phyloP scores from a whole-genome alignment of 1,140 invertebrate species.

The Lasaia peninsularis region DNA sequence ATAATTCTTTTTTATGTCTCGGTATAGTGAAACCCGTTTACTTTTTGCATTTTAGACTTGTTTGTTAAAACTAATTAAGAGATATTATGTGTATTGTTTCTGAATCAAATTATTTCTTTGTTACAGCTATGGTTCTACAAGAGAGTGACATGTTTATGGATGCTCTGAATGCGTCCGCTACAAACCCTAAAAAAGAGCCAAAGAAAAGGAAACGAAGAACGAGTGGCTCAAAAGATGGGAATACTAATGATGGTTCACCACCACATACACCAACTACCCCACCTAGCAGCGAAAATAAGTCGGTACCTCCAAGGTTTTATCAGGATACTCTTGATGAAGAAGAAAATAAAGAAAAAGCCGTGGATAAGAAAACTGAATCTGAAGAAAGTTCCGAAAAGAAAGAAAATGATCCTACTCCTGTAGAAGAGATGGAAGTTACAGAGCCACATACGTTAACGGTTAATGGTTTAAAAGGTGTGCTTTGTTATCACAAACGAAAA shows the following conservation, averaged over 20 bases:
- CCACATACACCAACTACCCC: slow-evolving; percentile 62
- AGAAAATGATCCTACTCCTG: slow-evolving; percentile 69
- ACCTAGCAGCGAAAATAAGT: slow-evolving; percentile 66
- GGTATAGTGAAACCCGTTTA: too few relatives aligned
- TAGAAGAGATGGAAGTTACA: slow-evolving; percentile 65
- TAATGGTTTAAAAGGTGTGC: slow-evolving; percentile 80
- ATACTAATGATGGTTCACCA: slow-evolving; percentile 67
- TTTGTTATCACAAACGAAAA: slow-evolving; percentile 83
- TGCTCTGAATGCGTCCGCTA: slow-evolving; percentile 85
- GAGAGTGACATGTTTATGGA: slow-evolving; percentile 96
- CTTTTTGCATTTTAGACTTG: too few relatives aligned
- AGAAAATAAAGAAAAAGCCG: slow-evolving; percentile 63
- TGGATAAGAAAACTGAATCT: slow-evolving; percentile 36
- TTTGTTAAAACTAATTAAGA: too few relatives aligned
- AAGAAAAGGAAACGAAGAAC: slow-evolving; percentile 86
- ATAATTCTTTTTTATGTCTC: too few relatives aligned
- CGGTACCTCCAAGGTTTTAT: slow-evolving; percentile 89
- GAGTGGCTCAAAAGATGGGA: slow-evolving; percentile 80
- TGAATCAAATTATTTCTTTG: slow-evolving; percentile 36
- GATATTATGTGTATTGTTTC: too few relatives aligned
- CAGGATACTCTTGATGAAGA: slow-evolving; percentile 91
- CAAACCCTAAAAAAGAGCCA: slow-evolving; percentile 84
- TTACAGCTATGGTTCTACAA: slow-evolving; percentile 86
- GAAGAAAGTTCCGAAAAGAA: slow-evolving; percentile 35
- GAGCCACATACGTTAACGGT: slow-evolving; percentile 58